Base-by-base conservation (phyloP, 2,888 invertebrate genomes). In the Phyto melanocephala region DNA sequence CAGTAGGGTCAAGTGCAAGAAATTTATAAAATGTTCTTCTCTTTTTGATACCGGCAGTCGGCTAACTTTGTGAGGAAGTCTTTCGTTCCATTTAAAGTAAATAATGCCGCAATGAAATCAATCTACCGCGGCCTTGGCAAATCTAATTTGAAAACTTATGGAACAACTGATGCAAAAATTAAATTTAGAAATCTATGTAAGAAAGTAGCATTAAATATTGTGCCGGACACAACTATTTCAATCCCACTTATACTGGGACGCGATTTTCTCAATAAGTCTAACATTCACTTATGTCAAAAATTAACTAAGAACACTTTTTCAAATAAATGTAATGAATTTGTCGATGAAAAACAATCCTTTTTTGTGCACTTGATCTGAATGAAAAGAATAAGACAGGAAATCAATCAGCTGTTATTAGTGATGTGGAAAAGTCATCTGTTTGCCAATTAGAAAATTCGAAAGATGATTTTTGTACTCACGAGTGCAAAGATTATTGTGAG, bases 1-100 rank as follows among this genome's bases (percentile, higher is more conserved):
- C 54, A 22, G 60, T 58, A 56, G 40, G 54, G 35, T 75, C 20
- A 60, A 67, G 75, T 52, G 67, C 63, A 60, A 10, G 52, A 47
- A 28, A 45, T 80, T 62, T 72, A 67, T 63, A n/a, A 52, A 60
- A 11, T 50, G 24, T 28, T 15, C 68, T 83, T 80, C 70, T 52
- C 80, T 83, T 80, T 77, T 77, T 35, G 71, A 77, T 76, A 72
- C 70, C 65, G 70, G 54, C 10, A 79, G 72, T 82, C 63, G n/a
- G 71, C 67, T 82, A 79, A 54, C 40, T 79, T 72, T 62, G 13
- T 72, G 3, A 15, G 15, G 42, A 62, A n/a, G 33, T 62, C 42
- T 42, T 54, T 22, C 42, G 75, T 75, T 54, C 74, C 74, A 54
- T 63, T 63, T 20, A 8, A 2, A 10, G 11, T 52, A 56, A 56